Conservation (phyloP, 1,140 invertebrate species). For the Parasteatoda tepidariorum region DNA sequence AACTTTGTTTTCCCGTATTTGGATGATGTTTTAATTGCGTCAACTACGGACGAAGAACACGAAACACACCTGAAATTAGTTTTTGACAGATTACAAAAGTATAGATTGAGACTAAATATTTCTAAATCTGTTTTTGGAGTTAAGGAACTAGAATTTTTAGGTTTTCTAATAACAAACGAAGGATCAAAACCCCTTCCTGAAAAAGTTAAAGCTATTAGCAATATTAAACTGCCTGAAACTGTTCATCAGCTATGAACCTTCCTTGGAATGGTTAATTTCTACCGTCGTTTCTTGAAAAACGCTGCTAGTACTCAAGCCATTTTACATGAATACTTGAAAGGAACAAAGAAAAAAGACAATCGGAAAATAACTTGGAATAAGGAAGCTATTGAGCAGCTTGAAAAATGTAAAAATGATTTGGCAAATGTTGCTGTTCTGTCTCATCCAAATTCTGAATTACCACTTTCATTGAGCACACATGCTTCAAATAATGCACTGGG, state of each 20-base stretch:
- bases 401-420: background rate
- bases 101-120: conserved; percentile 65
- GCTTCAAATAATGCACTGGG: background rate
- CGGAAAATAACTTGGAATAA: too few species aligned
- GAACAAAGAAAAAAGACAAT: too few species aligned
- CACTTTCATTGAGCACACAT: background rate
- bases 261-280: conserved; percentile 68
- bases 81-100: conserved; percentile 64
- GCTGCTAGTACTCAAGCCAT: too few species aligned
- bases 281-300: conserved; percentile 66
- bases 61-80: conserved; percentile 66
- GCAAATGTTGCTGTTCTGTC: background rate
- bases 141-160: conserved; percentile 32
- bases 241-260: conserved; percentile 65
- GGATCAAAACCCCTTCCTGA: background rate
- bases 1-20: conserved; percentile 66
- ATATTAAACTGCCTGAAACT: conserved; percentile 65
- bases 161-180: conserved; percentile 4
- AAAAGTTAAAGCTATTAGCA: conserved; percentile 12
- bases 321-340: conserved; percentile 35
- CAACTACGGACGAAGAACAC: conserved; percentile 63
- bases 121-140: conserved; percentile 21
- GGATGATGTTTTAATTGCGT: conserved; percentile 67
- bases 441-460: background rate
- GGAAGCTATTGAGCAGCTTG: too few species aligned